These are phyloP conservation scores for Acipenser transmontanus DNA, from an alignment of 2,797 vertebrate species.

Conservation along the genomic window DNA sequence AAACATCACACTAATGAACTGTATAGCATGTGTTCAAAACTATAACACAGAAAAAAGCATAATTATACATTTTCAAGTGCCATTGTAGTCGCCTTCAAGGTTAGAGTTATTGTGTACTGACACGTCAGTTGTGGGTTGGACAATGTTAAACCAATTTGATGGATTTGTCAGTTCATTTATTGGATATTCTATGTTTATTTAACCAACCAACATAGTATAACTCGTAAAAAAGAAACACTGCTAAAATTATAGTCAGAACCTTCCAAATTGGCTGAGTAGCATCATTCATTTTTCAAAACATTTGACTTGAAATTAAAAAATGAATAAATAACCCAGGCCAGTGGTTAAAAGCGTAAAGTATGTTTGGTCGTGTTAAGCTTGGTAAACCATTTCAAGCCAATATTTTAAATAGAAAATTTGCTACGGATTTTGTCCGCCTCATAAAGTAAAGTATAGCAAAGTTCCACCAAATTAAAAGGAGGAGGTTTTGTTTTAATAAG, in stretches of 20 bases:
- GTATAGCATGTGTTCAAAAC: no score
- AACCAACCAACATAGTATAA: not conserved
- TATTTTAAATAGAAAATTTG: constrained; percentile 7
- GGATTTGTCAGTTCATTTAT: no score
- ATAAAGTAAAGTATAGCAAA: not conserved
- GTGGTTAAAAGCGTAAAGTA: not conserved
- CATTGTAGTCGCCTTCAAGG: no score
- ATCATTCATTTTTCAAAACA: constrained; percentile 1
- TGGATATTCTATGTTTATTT: no score
- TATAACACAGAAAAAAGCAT: no score
- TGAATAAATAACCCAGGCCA: not conserved
- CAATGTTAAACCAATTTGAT: no score
- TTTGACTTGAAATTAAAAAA: constrained; percentile 1
- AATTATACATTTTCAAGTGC: no score
- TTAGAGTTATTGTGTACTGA: no score
- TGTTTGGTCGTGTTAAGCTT: not conserved
- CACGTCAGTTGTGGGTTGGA: no score
- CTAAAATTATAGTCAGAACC: not conserved
- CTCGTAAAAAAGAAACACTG: constrained; percentile 3
- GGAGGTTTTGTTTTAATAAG: not conserved
- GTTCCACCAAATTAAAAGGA: constrained; percentile 1
- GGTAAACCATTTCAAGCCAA: no score
- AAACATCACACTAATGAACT: no score
- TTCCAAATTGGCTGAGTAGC: not conserved
- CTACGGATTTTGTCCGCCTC: not conserved